Conservation (phyloP, 2,797 vertebrate species). For the Ateles fusciceps region DNA sequence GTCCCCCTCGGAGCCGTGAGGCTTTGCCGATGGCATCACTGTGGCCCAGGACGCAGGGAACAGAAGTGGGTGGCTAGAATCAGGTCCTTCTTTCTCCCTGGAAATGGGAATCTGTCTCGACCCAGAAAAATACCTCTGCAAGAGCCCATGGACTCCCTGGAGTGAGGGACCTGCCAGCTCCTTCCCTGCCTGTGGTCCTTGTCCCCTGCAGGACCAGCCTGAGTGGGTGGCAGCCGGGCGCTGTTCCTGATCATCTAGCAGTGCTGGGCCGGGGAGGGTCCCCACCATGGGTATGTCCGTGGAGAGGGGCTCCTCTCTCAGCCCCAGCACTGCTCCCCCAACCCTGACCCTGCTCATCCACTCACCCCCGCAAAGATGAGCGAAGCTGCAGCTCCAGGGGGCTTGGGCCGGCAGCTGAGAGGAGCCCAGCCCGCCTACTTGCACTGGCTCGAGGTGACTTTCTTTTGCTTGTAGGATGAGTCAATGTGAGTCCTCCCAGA, state of each 20-base stretch:
- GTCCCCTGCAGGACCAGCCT: background rate
- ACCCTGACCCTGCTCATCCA: background rate
- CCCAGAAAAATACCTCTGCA: background rate
- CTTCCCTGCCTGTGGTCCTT: background rate
- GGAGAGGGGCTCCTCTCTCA: background rate
- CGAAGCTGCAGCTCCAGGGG: background rate
- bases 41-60: background rate
- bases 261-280: background rate
- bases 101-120: background rate
- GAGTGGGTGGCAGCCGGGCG: background rate
- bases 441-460: too few relatives aligned
- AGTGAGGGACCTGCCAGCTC: background rate
- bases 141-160: background rate
- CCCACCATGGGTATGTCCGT: background rate
- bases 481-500: too few relatives aligned
- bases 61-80: background rate
- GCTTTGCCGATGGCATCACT: background rate
- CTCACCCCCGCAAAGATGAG: background rate
- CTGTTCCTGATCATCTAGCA: too few relatives aligned
- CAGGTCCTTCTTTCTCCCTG: background rate
- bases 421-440: background rate
- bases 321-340: background rate
- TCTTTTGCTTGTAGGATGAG: background rate
- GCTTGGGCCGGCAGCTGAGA: fast-evolving
- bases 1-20: fast-evolving